Evolutionary conservation across 2,888 invertebrate species (phyloP), one percentile per base, ranked within the genome.

Genomic region (Cryptops parisi): DNA sequence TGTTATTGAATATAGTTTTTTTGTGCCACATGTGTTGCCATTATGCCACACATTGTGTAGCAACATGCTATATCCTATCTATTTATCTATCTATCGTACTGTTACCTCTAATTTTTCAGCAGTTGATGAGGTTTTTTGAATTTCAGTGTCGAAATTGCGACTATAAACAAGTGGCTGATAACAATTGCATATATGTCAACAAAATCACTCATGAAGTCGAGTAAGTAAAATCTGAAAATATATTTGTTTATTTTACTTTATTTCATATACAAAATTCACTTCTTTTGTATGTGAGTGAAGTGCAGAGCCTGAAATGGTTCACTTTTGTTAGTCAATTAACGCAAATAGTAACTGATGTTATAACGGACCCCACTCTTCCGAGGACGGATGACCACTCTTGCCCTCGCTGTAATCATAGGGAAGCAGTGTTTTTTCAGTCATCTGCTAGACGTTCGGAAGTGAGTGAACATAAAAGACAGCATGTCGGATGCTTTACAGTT

Each of bases 151-250:
- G 97, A 64, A 96, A 97, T 74, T 97, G 97, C 71, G 93, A 96
- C 64, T 97, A 93, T 68, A 91, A 93, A 67, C 90, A 94, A 69
- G 76, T 87, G 48, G 94, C 98, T 0, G 94, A 94, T 65, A 97
- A 94, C 53, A 93, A 94, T 65, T 99, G 98, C 67, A 97, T 98
- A 56, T 98, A 99, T 67, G 97, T 98, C 0, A 98, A 99, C 79
- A 97, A 97, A 78, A 94, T 98, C 76, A 94, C 93, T 81, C 98
- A 98, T 81, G 97, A 99, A 83, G 93, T 99, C 57, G 94, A 96
- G 84, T 84, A 72, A 78, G 81, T 75, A 51, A 2, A 43, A 3
- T 48, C 19, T 48, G 5, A 9, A 38, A 33, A 38, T n/a, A 5
- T 47, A n/a, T 47, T 47, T n/a, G 17, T 47, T 41, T 41, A 41